A percentile compares a stretch with the other conserved stretches of the same genome.
Conservation (phyloP, 2,113 vertebrate species). For the Fregata magnificens region DNA sequence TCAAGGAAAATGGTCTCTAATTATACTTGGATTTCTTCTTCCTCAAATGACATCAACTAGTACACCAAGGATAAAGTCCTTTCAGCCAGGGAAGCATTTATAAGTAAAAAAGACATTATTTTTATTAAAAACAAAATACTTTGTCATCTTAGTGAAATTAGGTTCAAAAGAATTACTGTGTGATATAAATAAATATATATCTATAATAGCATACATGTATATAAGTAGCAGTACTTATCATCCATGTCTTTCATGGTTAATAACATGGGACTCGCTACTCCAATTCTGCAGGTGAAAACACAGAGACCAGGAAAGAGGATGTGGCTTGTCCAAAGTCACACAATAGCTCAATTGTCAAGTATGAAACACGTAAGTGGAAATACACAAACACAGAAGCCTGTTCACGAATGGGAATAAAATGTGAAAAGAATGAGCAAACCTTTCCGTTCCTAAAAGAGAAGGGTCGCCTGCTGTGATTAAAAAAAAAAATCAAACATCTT, state of each 20-base stretch:
- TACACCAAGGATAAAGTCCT: neutral
- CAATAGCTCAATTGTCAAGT: constrained; percentile 37
- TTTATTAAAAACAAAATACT: neutral
- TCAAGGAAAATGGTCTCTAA: constrained; percentile 4
- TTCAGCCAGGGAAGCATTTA: neutral
- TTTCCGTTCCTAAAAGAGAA: neutral
- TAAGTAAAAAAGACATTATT: neutral
- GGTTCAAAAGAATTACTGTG: neutral
- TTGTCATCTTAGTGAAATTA: neutral
- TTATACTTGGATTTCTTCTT: constrained; percentile 14
- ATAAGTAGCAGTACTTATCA: neutral
- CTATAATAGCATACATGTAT: neutral
- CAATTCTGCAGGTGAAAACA: neutral
- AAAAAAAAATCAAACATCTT: neutral
- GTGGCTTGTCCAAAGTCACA: constrained; percentile 21
- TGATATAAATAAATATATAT: neutral
- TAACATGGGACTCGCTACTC: neutral
- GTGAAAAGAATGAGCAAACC: neutral
- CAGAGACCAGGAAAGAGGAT: constrained; percentile 19
- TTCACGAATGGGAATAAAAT: neutral
- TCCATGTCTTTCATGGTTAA: neutral
- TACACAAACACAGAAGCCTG: neutral
- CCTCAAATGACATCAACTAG: neutral
- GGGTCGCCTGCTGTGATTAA: neutral
- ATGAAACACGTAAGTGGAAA: neutral